Evolutionary conservation across 2,113 vertebrate species (phyloP), one percentile per base, ranked within the genome.

Genomic region (Salminus brasiliensis): DNA sequence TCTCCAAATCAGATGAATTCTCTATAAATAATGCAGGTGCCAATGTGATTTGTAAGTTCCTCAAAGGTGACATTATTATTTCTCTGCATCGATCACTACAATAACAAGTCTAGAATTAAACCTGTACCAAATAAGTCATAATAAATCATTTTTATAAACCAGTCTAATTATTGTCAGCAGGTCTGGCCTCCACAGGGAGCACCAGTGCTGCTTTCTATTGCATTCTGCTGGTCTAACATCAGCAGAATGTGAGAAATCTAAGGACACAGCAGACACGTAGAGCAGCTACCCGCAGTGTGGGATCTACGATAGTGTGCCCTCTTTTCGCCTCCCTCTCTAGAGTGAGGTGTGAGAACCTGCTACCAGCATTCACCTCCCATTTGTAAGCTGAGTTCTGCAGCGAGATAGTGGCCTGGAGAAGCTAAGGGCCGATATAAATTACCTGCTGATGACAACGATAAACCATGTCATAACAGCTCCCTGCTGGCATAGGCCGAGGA

Each of bases 371-470:
- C 78, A 82, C 77, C 84, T 86, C 4, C 27, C 90, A 83, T 93
- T 90, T 91, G 89, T 92, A 93, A 92, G 90, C 91, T 92, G 85
- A 88, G 89, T 90, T 88, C 90, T 88, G 25, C 78, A 85, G 78
- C 83, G 82, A 91, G 92, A 94, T 93, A 92, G 84, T 83, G 88
- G 84, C 71, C 88, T 88, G 73, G 18, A 57, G 83, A 86, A 89
- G 88, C 91, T 93, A 86, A 80, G 92, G 91, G 92, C 87, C 88
- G 91, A 91, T 92, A 91, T 94, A 93, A 92, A 93, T 94, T 92
- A 93, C 91, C 86, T 90, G 83, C 65, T 52, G 93, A 94, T 94
- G 89, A 87, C 83, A 75, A 79, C 70, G 93, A 94, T 95, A 94
- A 92, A 88, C 88, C 88, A 82, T 94, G 93, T 94, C 93, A 93